A percentile compares a stretch with the other conserved stretches of the same genome.
phyloP scores from a whole-genome alignment of 1,140 invertebrate species.

The Drosophila baimaii region DNA sequence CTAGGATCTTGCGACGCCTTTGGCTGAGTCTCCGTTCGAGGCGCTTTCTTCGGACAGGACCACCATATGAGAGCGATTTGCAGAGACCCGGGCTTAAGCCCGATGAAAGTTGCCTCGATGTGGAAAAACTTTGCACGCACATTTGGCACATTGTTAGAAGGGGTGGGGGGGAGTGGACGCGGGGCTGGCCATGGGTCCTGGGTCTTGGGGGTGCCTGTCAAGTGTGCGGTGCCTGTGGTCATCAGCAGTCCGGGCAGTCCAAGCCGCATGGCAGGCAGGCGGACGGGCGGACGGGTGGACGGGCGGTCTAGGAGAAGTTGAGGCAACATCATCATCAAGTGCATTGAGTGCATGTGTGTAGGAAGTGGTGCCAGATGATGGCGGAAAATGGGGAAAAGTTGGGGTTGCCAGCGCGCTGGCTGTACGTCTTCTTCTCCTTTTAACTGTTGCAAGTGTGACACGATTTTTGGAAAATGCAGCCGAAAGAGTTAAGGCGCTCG shows the following conservation, averaged over 20 bases:
- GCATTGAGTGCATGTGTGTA: constrained; percentile 31
- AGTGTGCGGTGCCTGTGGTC: constrained; percentile 58
- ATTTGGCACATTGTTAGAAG: constrained; percentile 54
- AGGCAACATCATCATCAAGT: constrained; percentile 54
- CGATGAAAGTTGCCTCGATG: constrained; percentile 50
- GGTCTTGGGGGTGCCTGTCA: constrained; percentile 29
- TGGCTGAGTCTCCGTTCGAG: constrained; percentile 8
- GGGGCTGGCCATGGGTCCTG: neutral
- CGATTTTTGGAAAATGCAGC: constrained; percentile 9
- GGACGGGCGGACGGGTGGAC: too few species aligned
- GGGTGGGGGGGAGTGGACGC: neutral
- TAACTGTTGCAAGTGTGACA: constrained; percentile 33
- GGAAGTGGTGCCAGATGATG: constrained; percentile 18
- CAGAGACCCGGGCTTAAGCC: constrained; percentile 18
- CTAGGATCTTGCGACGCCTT: neutral
- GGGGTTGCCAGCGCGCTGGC: neutral
- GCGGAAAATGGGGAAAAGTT: neutral
- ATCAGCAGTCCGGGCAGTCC: constrained; percentile 42
- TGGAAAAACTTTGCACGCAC: constrained; percentile 61
- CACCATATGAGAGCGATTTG: constrained; percentile 42
- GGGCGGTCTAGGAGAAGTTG: neutral
- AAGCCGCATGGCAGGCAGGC: constrained; percentile 2
- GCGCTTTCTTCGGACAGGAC: constrained; percentile 27
- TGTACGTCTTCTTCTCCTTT: constrained; percentile 22
- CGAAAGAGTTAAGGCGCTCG: constrained; percentile 19